Base-by-base conservation (phyloP, 2,797 vertebrate species). In the Diplodus puntazzo region DNA sequence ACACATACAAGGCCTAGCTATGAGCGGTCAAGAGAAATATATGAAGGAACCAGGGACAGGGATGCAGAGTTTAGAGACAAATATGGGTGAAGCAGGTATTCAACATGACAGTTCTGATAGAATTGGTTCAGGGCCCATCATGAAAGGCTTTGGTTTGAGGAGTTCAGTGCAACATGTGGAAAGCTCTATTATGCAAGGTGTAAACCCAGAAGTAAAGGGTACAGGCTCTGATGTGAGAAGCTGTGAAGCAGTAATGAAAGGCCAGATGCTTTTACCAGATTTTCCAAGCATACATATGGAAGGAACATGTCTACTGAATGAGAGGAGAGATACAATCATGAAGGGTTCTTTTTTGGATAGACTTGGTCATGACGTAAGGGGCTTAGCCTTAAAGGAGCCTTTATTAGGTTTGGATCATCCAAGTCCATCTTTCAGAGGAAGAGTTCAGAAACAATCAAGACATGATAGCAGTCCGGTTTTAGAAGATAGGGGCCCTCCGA, bases 401-500 rank as follows among this genome's bases (percentile, higher is more conserved):
- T 45, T 52, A 61, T 57, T 57, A 68, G 12, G 55, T 46, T 5
- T 77, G 42, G 18, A 61, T 64, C 34, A 73, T 70, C n/a, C 34
- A 69, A 69, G 14, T 69, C 14, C 61, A 65, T 76, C 45, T 42
- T 68, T 74, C 34, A 60, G 67, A 20, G 70, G n/a, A 75, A 58
- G 45, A 61, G 43, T 60, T 63, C 66, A 75, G 16, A 79, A 34
- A 45, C 76, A 78, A 16, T 42, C 53, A 39, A 81, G 57, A 34
- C 43, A 81, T 65, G 72, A 81, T 62, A 52, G 66, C 27, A 77
- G 39, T 72, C 66, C 67, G 79, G 39, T 27, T 60, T 69, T 73
- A 73, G 72, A 80, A 16, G 64, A 74, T 57, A 64, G 12, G 34
- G 58, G 23, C 18, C 55, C 49, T 39, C 7, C 1, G 11, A 82